A percentile compares a stretch with the other conserved stretches of the same genome.
Evolutionary conservation across 2,797 vertebrate genomes (phyloP).

Genomic region (Eulemur coronatus): DNA sequence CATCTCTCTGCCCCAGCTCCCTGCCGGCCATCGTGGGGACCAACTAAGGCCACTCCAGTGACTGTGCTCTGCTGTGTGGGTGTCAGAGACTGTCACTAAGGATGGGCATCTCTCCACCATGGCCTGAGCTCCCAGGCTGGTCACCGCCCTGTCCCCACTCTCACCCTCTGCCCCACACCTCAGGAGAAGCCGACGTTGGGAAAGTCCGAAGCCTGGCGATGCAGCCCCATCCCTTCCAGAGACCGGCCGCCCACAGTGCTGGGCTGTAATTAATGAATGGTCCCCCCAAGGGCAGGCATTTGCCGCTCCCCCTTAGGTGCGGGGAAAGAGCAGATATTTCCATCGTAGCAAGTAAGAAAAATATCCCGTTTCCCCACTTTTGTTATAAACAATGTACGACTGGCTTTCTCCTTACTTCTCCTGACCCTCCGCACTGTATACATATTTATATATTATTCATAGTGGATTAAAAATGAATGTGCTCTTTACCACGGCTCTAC

Average conservation of each 20-base stretch:
- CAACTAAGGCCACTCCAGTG: fast-evolving
- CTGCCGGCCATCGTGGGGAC: background rate
- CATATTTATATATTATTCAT: slow-evolving; percentile 92
- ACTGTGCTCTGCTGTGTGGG: background rate
- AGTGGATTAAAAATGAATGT: slow-evolving; percentile 90
- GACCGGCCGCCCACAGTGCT: slow-evolving; percentile 74
- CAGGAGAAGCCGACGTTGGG: background rate
- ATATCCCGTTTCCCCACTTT: slow-evolving; percentile 81
- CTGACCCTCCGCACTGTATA: slow-evolving; percentile 86
- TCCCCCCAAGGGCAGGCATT: slow-evolving; percentile 77
- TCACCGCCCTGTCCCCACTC: background rate
- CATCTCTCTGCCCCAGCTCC: background rate
- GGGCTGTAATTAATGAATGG: slow-evolving; percentile 81
- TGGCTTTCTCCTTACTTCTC: slow-evolving; percentile 81
- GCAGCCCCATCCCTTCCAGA: background rate
- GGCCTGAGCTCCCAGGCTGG: fast-evolving
- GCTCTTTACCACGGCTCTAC: slow-evolving; percentile 88
- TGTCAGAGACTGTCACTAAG: fast-evolving
- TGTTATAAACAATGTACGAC: slow-evolving; percentile 84
- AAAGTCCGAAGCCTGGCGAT: background rate
- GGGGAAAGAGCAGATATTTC: slow-evolving; percentile 80
- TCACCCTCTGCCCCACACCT: background rate
- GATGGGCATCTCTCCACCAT: fast-evolving
- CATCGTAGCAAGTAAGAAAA: slow-evolving; percentile 83
- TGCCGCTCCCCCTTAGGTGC: slow-evolving; percentile 76